Evolutionary conservation across 2,888 invertebrate species (phyloP), one percentile per base, ranked within the genome.

Genomic region (Latrodectus hesperus): DNA sequence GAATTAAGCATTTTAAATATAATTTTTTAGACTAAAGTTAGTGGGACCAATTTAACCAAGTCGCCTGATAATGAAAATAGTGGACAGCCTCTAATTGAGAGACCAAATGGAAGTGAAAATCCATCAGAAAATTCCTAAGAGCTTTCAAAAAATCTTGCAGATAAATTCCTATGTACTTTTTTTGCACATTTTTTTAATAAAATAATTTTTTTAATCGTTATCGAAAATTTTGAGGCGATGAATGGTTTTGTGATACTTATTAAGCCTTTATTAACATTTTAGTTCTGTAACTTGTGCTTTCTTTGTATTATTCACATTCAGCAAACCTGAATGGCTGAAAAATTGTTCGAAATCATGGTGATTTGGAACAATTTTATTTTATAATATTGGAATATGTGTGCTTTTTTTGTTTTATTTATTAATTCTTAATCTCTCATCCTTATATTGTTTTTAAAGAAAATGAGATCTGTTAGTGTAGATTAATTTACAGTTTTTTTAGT

Each of bases 21-120:
- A 72, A 71, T 81, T 86, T 86, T 86, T 77, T 86, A 86, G 86
- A 86, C 55, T 72, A 86, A 81, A 81, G 86, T 81, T 86, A 86
- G 86, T 76, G 86, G 86, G 81, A 16, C 76, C 68, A 67, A 65
- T 81, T 22, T 38, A 52, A 68, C n/a, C 49, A 49, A 73, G 64
- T 71, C 67, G 9, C 72, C 77, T 38, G 77, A 60, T 72, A 76
- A 67, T 49, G 80, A 81, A 76, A 81, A 49, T 55, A 76, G 22
- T 17, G 77, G 73, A 65, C 71, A 86, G 68, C 71, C 77, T 38
- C 77, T 81, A 17, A 26, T 77, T 55, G 86, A 81, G 26, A 86
- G 80, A 71, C 17, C 81, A 53, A 86, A 72, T 60, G 81, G 65
- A 77, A 77, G 86, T 71, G 71, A 81, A 86, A 86, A 77, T 77